These are phyloP conservation scores for Peromyscus polionotus DNA, from an alignment of 2,113 vertebrate genomes.

Conservation along the genomic window DNA sequence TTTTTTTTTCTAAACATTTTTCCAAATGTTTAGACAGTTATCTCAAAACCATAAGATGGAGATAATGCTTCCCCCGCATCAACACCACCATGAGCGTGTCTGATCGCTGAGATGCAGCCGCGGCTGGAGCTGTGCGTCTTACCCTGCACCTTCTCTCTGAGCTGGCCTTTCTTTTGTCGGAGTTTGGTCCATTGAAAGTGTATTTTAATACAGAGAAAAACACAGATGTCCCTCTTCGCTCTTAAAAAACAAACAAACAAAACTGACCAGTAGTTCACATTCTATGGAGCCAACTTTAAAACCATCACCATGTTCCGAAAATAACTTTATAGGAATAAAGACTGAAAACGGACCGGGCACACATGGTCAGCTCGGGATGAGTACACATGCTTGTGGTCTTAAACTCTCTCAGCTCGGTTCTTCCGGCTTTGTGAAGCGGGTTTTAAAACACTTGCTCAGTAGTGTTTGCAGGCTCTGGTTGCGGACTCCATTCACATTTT, in stretches of 20 bases:
- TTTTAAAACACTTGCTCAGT: not conserved
- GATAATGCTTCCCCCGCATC: not conserved
- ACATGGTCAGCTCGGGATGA: not conserved
- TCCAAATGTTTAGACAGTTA: conserved; percentile 22
- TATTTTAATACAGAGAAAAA: conserved; percentile 9
- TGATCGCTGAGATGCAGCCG: not conserved
- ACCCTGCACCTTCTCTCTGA: not conserved
- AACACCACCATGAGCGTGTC: not conserved
- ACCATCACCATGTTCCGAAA: conserved; percentile 46
- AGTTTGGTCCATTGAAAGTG: conserved; percentile 16
- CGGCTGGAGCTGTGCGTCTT: not conserved
- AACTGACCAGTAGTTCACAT: not conserved
- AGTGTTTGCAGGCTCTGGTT: not conserved
- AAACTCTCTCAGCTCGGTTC: not conserved
- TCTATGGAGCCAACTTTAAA: conserved; percentile 27
- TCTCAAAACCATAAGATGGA: not conserved
- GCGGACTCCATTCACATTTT: not conserved
- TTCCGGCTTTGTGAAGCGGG: not conserved
- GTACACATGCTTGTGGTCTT: not conserved
- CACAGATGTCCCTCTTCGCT: not conserved
- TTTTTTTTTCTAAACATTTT: conserved; percentile 60
- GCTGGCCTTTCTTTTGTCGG: not conserved
- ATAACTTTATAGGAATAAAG: not conserved
- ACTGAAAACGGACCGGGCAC: not conserved
- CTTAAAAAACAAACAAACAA: not conserved